Evolutionary conservation across 2,888 invertebrate genomes (phyloP), one percentile per base, ranked within the genome.

Genomic region (Pyrrhosoma nymphula): DNA sequence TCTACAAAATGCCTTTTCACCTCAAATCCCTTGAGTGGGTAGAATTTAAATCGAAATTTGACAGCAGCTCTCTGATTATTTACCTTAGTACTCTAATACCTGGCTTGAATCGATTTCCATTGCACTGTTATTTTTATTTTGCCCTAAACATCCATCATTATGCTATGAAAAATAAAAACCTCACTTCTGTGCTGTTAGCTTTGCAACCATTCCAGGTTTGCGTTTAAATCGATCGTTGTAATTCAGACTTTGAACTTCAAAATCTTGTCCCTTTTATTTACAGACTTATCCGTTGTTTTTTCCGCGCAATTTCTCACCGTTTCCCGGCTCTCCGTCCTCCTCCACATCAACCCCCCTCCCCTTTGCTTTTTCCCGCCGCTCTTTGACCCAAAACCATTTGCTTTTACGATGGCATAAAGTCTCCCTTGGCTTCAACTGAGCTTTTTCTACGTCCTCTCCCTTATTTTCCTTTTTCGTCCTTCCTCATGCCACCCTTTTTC

Each of bases 361-460:
- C 56, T 56, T 60, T 56, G n/a, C 60, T 18, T 39, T 69, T n/a
- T n/a, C n/a, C 47, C 16, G 47, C 69, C 63, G 69, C 47, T 47
- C 47, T 60, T 69, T 93, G 69, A 93, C 75, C 93, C 93, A 55
- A 63, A 69, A 47, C 93, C 69, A 93, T 93, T 93, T 93, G 82
- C 93, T 93, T 93, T 93, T 93, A 93, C 93, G 93, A 93, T 93
- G 93, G 69, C 93, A 93, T 93, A 69, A 93, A 82, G 35, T 35
- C 82, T 82, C 82, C 82, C 82, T 55, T 26, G 69, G n/a, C 93
- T 69, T 47, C 63, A 47, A 91, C 93, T 47, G 93, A 47, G 69
- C 47, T 93, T 93, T 69, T 69, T 47, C 56, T 26, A 39, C 69
- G 39, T 93, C 93, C 69, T 12, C 47, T 16, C 55, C 56, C 56